Conservation (phyloP, 1,140 invertebrate species). For the Dendrolimus punctatus region DNA sequence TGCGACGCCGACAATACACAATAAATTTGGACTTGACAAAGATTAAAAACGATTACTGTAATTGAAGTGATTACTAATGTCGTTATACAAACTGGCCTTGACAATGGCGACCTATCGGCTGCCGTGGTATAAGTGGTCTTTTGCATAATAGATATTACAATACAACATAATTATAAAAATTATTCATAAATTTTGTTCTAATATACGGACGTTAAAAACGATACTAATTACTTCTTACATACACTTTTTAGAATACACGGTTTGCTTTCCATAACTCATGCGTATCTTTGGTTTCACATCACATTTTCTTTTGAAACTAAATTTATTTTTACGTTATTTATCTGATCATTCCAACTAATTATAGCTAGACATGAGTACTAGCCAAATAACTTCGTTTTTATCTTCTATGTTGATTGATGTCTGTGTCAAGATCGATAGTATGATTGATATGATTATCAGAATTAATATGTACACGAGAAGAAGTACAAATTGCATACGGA, state of each 20-base stretch:
- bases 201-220: too few relatives aligned
- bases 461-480: slow-evolving; percentile 4
- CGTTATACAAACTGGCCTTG: slow-evolving; percentile 19
- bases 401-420: slow-evolving; percentile 10
- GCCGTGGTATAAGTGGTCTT: neutral
- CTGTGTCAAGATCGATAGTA: neutral
- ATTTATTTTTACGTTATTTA: too few relatives aligned
- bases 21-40: too few relatives aligned
- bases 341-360: slow-evolving; percentile 8
- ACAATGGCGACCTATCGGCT: slow-evolving; percentile 23
- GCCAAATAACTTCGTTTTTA: slow-evolving; percentile 11
- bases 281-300: too few relatives aligned
- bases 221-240: too few relatives aligned
- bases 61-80: slow-evolving; percentile 9
- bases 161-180: too few relatives aligned
- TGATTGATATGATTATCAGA: neutral
- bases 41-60: neutral
- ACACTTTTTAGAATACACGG: too few relatives aligned
- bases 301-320: too few relatives aligned
- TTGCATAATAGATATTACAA: too few relatives aligned
- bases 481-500: slow-evolving; percentile 17
- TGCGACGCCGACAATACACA: too few relatives aligned
- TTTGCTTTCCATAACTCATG: too few relatives aligned
- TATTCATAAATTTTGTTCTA: too few relatives aligned
- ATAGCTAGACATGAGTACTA: slow-evolving; percentile 6